A percentile compares a stretch with the other conserved stretches of the same genome.
phyloP scores from a whole-genome alignment of 2,888 invertebrate species.

The Euclidia mi region DNA sequence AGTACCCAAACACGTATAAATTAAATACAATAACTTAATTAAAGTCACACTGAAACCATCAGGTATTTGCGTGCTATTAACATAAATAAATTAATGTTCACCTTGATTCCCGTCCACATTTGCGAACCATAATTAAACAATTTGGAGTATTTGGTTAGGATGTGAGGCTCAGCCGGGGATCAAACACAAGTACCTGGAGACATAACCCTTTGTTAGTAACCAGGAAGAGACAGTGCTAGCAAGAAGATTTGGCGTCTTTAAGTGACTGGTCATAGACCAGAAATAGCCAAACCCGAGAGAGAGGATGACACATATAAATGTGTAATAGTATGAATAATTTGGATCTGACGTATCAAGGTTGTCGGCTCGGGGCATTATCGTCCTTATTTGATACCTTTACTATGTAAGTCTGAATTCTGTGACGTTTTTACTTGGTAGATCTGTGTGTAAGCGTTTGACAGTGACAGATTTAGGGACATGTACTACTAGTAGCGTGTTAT shows the following conservation, averaged over 20 bases:
- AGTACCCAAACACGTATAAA: constrained; percentile 4
- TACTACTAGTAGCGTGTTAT: too few relatives aligned
- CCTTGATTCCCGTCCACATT: constrained; percentile 39
- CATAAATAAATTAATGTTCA: constrained; percentile 45
- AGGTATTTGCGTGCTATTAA: constrained; percentile 39
- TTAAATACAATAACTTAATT: constrained; percentile 22
- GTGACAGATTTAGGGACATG: too few relatives aligned
- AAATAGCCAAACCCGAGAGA: too few relatives aligned
- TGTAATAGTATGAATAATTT: constrained; percentile 3
- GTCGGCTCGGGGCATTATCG: background rate
- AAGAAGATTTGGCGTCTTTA: too few relatives aligned
- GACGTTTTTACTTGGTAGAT: constrained; percentile 5
- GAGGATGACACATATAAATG: too few relatives aligned
- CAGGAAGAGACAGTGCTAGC: background rate
- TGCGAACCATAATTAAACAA: constrained; percentile 46
- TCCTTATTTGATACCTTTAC: too few relatives aligned
- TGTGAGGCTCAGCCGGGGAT: constrained; percentile 18
- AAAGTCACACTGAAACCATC: constrained; percentile 15
- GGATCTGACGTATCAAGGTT: background rate
- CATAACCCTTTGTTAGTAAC: constrained; percentile 29
- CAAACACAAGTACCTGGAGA: constrained; percentile 28
- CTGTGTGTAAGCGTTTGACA: too few relatives aligned
- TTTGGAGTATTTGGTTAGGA: constrained; percentile 54
- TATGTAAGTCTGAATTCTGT: constrained; percentile 5
- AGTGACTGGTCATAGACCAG: too few relatives aligned